Percentiles rank a stretch among this genome's conserved stretches.
phyloP scores from a whole-genome alignment of 2,113 vertebrate species.

The Microtus pennsylvanicus region DNA sequence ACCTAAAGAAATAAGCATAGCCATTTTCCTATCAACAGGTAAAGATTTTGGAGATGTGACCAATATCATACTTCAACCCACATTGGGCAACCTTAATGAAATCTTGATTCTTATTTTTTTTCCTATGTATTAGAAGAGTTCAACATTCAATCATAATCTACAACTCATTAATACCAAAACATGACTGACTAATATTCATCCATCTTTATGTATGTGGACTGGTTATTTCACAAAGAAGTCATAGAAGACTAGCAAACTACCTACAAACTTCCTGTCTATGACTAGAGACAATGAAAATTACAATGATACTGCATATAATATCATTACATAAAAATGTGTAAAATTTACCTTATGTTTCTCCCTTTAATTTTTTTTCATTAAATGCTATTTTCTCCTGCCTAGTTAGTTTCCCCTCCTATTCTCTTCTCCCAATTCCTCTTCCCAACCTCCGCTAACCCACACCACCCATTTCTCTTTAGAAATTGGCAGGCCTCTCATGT shows the following conservation, averaged over 20 bases:
- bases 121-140: not conserved
- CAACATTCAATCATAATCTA: not conserved
- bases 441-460: not conserved
- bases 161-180: not conserved
- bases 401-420: not conserved
- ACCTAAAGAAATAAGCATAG: not conserved
- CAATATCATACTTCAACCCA: not conserved
- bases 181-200: not conserved
- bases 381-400: not conserved
- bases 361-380: not conserved
- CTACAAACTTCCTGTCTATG: not conserved
- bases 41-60: not conserved
- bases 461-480: not conserved
- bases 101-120: not conserved
- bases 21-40: not conserved
- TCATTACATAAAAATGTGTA: not conserved
- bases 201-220: not conserved
- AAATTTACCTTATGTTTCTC: not conserved
- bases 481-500: not conserved
- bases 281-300: not conserved
- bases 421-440: not conserved
- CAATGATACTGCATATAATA: not conserved
- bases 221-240: not conserved
- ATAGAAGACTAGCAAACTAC: too few relatives aligned
- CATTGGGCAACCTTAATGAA: not conserved